Conservation (phyloP, 2,113 vertebrate species). For the Takifugu bimaculatus region DNA sequence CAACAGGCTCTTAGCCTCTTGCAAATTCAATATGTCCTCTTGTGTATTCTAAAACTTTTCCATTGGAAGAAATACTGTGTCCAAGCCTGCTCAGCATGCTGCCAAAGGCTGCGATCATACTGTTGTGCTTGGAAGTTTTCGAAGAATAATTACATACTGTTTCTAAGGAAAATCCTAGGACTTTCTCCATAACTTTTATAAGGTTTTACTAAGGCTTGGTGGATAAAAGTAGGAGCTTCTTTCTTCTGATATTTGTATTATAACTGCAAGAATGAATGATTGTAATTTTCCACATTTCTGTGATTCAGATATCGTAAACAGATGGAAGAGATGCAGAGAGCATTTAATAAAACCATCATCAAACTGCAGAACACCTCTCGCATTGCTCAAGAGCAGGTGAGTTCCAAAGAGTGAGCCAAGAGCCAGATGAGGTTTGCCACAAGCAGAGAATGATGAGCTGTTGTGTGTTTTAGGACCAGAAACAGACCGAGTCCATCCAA, state of each 20-base stretch:
- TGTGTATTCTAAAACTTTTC: too few relatives aligned
- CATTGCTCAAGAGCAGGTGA: slow-evolving; percentile 95
- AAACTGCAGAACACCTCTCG: slow-evolving; percentile 97
- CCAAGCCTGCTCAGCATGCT: neutral
- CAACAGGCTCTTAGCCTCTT: too few relatives aligned
- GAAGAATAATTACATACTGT: too few relatives aligned
- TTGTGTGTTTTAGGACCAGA: slow-evolving; percentile 81
- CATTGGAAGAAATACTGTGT: too few relatives aligned
- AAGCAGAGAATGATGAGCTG: neutral
- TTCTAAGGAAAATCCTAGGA: too few relatives aligned
- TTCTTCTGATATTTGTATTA: too few relatives aligned
- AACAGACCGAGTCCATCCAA: slow-evolving; percentile 95
- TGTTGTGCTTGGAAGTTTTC: too few relatives aligned
- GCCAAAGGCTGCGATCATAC: neutral
- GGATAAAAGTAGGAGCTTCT: too few relatives aligned
- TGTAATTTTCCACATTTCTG: slow-evolving; percentile 9
- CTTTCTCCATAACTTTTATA: too few relatives aligned
- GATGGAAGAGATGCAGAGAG: slow-evolving; percentile 99
- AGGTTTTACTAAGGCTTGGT: too few relatives aligned
- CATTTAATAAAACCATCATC: slow-evolving; percentile 98
- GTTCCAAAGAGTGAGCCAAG: neutral
- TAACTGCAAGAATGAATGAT: neutral
- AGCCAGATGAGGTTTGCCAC: neutral
- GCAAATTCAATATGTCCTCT: too few relatives aligned
- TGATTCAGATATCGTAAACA: slow-evolving; percentile 90